Conservation (phyloP, 23 tunicate genomes). For the Corella eumyota region DNA sequence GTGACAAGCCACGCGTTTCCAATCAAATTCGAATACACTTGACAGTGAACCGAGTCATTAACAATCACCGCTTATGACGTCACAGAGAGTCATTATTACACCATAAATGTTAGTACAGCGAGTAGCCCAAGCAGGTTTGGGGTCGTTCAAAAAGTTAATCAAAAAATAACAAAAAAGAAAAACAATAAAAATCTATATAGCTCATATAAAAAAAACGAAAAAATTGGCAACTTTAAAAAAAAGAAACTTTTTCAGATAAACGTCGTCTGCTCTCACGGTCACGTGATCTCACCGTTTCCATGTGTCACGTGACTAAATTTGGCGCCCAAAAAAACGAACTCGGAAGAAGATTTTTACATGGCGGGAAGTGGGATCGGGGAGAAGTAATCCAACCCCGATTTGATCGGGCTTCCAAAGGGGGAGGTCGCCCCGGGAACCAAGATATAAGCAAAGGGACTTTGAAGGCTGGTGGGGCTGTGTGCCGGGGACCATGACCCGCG, state of each 20-base stretch:
- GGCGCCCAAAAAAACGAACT: not conserved
- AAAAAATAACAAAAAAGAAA: slow-evolving; percentile 1
- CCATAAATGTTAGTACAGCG: slow-evolving; percentile 18
- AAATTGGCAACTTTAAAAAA: slow-evolving; percentile 1
- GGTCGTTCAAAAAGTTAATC: slow-evolving; percentile 1
- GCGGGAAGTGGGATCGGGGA: slow-evolving; percentile 81
- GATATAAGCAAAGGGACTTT: slow-evolving; percentile 87
- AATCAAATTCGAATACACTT: slow-evolving; percentile 15
- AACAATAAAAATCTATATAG: slow-evolving; percentile 1
- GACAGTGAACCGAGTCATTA: slow-evolving; percentile 8
- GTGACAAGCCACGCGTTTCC: slow-evolving; percentile 11
- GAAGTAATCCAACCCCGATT: slow-evolving; percentile 62
- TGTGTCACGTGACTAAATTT: not conserved
- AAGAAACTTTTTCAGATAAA: not conserved
- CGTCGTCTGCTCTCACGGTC: not conserved
- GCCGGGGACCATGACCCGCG: slow-evolving; percentile 58
- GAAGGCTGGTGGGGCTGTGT: slow-evolving; percentile 38
- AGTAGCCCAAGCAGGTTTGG: slow-evolving; percentile 5
- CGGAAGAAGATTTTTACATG: slow-evolving; percentile 21
- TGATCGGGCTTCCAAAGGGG: slow-evolving; percentile 42
- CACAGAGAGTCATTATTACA: slow-evolving; percentile 17
- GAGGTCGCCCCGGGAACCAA: slow-evolving; percentile 54
- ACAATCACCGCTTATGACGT: slow-evolving; percentile 8
- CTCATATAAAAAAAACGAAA: not conserved
- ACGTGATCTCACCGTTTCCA: no score